Evolutionary conservation across 2,888 invertebrate genomes (phyloP).

Genomic region (Ypsolopha sequella): DNA sequence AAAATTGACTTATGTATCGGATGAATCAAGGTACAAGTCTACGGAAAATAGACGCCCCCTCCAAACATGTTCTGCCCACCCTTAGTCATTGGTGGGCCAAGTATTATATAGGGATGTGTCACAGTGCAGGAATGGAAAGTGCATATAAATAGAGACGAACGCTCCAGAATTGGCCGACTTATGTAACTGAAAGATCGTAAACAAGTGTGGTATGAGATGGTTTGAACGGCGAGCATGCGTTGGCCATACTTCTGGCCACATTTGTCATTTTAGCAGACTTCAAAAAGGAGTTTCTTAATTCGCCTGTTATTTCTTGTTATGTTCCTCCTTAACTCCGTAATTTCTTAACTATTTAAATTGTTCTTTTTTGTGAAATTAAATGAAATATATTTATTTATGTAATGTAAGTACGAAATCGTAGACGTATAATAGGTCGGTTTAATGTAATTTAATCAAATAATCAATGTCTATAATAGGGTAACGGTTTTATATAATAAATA

Average conservation of each 20-base stretch:
- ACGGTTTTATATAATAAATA: too few species aligned
- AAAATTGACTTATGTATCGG: neutral
- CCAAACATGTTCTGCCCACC: conserved; percentile 34
- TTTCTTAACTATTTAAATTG: too few species aligned
- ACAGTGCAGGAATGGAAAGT: conserved; percentile 49
- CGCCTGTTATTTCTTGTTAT: too few species aligned
- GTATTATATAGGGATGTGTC: conserved; percentile 40
- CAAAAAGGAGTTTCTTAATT: too few species aligned
- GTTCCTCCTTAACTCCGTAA: too few species aligned
- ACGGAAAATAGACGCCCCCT: neutral
- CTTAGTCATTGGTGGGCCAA: conserved; percentile 42
- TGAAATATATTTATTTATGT: too few species aligned
- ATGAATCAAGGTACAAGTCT: neutral
- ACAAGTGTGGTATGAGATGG: conserved; percentile 34
- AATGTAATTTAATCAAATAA: too few species aligned
- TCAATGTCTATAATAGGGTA: too few species aligned
- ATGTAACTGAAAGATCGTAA: conserved; percentile 54
- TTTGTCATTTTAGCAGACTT: too few species aligned
- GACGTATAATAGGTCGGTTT: too few species aligned
- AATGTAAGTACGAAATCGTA: too few species aligned
- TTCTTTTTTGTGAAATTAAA: too few species aligned
- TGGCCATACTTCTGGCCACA: conserved; percentile 18
- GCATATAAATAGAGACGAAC: conserved; percentile 51
- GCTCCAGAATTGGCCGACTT: conserved; percentile 40
- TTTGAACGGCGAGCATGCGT: conserved; percentile 26